Base-by-base conservation (phyloP, 2,797 vertebrate genomes). In the Melanogrammus aeglefinus region DNA sequence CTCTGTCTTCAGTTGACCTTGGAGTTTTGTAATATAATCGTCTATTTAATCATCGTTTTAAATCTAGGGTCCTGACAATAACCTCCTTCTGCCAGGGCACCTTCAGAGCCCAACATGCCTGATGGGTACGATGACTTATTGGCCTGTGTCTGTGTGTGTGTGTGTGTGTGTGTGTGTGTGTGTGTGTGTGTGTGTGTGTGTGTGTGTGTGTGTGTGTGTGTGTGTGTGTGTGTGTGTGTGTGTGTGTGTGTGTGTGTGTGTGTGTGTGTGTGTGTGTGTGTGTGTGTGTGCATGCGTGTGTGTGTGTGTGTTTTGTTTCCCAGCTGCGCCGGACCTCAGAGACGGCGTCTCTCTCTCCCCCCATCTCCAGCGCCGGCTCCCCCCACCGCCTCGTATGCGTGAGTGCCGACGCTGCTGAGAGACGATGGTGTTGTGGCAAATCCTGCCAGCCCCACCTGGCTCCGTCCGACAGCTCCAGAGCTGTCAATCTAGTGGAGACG, bases 291-390 rank as follows among this genome's bases (percentile, higher is more conserved):
- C 10, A n/a, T 24, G 57, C n/a, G 57, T 24, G 57, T 27, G n/a
- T 74, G 38, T 27, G 21, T 41, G 38, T 74, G 38, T 44, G 24
- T 71, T 73, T 4, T 73, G 31, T 63, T 3, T 47, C 13, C 27
- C 94, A 99, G 97, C 95, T 97, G 86, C 96, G 97, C 82, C 95
- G 96, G 29, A 95, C 96, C 0, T 98, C 97, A 1, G 97, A 99
- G 93, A 90, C 91, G 4, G 96, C 96, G 1, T 98, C 97, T 87
- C 95, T 97, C 81, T 98, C 97, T 0, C 95, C 97, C 3, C 96
- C 97, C 0, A 96, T 96, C 81, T 99, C 97, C 86, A 98, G 97
- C 87, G 95, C 97, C 0, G 96, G 97, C 75, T 99, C 97, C 31
- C 97, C 97, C 0, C 97, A 96, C 88, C 93, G 96, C 0, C 95